Evolutionary conservation across 2,113 vertebrate species (phyloP).

Genomic region (Anguilla rostrata): DNA sequence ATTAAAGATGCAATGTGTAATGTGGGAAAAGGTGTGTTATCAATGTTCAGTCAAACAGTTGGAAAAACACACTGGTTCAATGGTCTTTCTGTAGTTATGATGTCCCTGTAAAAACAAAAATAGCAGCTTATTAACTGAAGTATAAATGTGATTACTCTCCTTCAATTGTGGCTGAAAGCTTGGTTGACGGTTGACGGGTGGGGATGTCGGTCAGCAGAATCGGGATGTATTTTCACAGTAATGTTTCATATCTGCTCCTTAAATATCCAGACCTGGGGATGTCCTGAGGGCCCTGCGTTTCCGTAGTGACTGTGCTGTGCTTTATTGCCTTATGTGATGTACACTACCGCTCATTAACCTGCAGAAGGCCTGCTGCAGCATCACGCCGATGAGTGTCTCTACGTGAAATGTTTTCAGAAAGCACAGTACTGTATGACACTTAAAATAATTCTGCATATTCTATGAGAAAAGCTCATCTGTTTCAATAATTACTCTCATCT

Average conservation of each 20-base stretch:
- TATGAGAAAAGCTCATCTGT: constrained; percentile 8
- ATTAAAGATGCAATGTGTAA: not conserved
- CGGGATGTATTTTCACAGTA: not conserved
- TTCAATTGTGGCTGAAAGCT: not conserved
- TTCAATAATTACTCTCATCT: not conserved
- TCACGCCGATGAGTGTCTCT: not conserved
- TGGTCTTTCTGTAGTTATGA: not conserved
- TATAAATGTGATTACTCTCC: not conserved
- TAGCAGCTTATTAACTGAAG: no score
- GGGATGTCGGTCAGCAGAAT: not conserved
- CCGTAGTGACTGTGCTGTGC: constrained; percentile 30
- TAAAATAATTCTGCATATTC: constrained; percentile 16
- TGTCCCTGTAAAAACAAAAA: not conserved
- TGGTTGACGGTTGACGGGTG: not conserved
- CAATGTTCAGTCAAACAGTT: not conserved
- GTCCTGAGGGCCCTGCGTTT: not conserved
- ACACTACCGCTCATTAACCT: constrained; percentile 35
- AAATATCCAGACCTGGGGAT: not conserved
- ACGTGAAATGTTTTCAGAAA: not conserved
- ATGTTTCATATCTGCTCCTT: not conserved
- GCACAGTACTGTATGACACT: constrained; percentile 15
- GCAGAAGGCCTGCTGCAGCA: constrained; percentile 14
- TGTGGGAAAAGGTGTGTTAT: not conserved
- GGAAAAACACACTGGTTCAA: not conserved
- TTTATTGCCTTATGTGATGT: constrained; percentile 52